phyloP scores from a whole-genome alignment of 2,113 vertebrate genomes.

The Gymnocephalus cernua region DNA sequence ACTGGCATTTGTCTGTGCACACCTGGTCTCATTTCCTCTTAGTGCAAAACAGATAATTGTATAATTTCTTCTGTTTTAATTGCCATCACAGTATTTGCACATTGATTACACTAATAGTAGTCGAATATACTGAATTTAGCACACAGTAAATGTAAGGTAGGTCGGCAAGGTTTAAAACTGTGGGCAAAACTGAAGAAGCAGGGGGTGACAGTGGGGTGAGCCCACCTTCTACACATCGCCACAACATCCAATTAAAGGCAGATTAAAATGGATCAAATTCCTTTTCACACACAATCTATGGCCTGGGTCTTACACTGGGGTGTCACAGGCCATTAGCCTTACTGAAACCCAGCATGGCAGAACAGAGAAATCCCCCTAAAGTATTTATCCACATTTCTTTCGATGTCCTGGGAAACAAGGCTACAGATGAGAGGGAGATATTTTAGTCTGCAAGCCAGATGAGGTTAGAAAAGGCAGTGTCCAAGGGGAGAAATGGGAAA shows the following conservation, averaged over 20 bases:
- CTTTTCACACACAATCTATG: conserved; percentile 56
- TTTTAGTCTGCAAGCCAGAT: conserved; percentile 25
- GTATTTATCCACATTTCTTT: conserved; percentile 60
- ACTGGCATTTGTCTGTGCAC: background rate
- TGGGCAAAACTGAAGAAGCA: background rate
- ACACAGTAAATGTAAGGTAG: conserved; percentile 3
- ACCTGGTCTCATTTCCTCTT: background rate
- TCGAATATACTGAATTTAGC: background rate
- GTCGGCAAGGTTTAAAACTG: background rate
- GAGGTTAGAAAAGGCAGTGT: conserved; percentile 28
- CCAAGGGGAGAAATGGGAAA: conserved; percentile 30
- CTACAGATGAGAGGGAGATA: conserved; percentile 38
- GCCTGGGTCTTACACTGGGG: conserved; percentile 16
- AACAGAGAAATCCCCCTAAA: conserved; percentile 53
- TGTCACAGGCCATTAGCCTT: conserved; percentile 55
- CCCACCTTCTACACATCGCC: conserved; percentile 12
- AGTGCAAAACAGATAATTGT: background rate
- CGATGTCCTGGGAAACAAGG: conserved; percentile 55
- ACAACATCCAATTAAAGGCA: conserved; percentile 69
- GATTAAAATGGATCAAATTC: conserved; percentile 72
- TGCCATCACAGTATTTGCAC: background rate
- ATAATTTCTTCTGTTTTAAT: background rate
- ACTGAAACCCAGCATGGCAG: conserved; percentile 58
- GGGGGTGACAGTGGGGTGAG: conserved; percentile 17
- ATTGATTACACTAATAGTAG: background rate